phyloP scores from a whole-genome alignment of 2,113 vertebrate species.

The Megalops atlanticus region DNA sequence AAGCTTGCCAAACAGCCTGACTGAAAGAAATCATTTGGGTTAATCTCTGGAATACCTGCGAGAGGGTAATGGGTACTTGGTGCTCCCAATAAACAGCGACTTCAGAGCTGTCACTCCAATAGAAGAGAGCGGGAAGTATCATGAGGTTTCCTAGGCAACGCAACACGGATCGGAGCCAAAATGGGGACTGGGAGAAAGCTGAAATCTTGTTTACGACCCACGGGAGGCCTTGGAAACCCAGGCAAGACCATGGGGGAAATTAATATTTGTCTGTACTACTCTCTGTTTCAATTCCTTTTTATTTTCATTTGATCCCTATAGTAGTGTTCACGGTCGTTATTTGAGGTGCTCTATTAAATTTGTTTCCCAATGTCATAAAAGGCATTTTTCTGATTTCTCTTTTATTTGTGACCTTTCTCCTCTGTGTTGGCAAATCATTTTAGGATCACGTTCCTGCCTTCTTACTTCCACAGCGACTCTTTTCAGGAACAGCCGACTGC shows the following conservation, averaged over 20 bases:
- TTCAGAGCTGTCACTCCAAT: background rate
- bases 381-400: background rate
- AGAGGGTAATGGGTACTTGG: background rate
- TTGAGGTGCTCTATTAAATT: background rate
- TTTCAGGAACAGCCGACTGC: background rate
- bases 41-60: background rate
- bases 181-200: background rate
- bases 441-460: background rate
- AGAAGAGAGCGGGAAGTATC: background rate
- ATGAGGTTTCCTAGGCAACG: conserved; percentile 11
- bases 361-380: background rate
- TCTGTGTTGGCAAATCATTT: background rate
- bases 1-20: conserved; percentile 2
- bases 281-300: too few relatives aligned
- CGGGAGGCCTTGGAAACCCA: background rate
- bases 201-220: background rate
- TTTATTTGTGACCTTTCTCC: too few relatives aligned
- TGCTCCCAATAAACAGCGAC: background rate
- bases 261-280: background rate
- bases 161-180: background rate
- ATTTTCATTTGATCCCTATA: background rate
- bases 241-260: background rate
- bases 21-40: background rate
- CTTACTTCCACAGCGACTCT: background rate
- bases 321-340: background rate